These are phyloP conservation scores for Antheraea assamensis DNA, from an alignment of 2,888 invertebrate genomes.

Conservation along the genomic window DNA sequence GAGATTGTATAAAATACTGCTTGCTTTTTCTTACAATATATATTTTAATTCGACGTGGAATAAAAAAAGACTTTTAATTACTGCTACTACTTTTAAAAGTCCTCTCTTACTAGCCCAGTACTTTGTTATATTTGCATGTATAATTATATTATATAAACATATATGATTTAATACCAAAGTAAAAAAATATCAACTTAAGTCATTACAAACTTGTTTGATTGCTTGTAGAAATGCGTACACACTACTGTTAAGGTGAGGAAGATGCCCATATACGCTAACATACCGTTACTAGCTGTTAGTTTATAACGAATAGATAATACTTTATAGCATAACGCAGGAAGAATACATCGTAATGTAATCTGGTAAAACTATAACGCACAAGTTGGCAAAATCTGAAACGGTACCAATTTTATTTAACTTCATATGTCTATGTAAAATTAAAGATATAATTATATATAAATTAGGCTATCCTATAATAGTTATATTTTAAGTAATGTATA, in stretches of 20 bases:
- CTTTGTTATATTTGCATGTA: too few species aligned
- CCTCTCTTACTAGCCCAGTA: too few species aligned
- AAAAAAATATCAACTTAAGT: background rate
- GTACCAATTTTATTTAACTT: background rate
- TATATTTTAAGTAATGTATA: background rate
- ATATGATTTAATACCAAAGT: too few species aligned
- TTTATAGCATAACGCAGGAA: background rate
- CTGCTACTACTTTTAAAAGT: too few species aligned
- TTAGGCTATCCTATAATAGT: background rate
- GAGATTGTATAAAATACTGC: background rate
- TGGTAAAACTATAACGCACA: background rate
- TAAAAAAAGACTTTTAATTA: too few species aligned
- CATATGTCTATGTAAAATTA: background rate
- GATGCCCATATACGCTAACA: constrained; percentile 8
- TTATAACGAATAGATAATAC: background rate
- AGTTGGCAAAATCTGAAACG: background rate
- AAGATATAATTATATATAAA: background rate
- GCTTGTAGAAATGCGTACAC: constrained; percentile 8
- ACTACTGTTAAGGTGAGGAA: background rate
- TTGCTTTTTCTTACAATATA: too few species aligned
- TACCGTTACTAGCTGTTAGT: background rate
- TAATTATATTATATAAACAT: too few species aligned
- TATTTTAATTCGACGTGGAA: too few species aligned
- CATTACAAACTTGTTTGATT: background rate
- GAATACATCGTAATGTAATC: background rate